Conservation (phyloP, 2,888 invertebrate species). For the Idaea aversata region DNA sequence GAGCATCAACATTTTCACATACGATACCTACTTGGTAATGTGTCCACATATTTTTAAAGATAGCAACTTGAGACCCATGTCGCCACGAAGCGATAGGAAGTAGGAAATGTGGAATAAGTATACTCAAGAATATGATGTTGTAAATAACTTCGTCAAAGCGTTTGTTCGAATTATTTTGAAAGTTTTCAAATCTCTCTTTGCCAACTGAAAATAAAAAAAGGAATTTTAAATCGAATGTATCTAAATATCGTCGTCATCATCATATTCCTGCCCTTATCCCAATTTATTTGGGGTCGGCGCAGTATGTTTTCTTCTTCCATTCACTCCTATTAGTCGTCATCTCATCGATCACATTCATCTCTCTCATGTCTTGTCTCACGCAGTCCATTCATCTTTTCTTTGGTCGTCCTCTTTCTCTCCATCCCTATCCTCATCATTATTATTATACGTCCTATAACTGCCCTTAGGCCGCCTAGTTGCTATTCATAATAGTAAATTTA, state of each 20-base stretch:
- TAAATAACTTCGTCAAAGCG: conserved; percentile 88
- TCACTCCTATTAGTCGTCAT: too few species aligned
- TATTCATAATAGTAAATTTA: too few species aligned
- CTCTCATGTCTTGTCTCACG: too few species aligned
- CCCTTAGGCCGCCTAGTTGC: too few species aligned
- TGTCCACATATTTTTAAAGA: conserved; percentile 90
- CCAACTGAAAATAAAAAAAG: conserved; percentile 60
- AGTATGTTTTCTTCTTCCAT: too few species aligned
- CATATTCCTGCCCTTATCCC: too few species aligned
- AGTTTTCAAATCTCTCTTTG: conserved; percentile 75
- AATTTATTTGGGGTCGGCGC: too few species aligned
- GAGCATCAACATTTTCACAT: too few species aligned
- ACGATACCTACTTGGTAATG: conserved; percentile 81
- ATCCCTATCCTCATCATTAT: too few species aligned
- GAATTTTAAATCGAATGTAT: background rate
- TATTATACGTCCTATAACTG: too few species aligned
- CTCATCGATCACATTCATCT: too few species aligned
- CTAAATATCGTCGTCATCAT: background rate
- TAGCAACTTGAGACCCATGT: conserved; percentile 85
- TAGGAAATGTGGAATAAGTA: conserved; percentile 85
- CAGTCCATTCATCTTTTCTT: too few species aligned
- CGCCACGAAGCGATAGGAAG: conserved; percentile 86
- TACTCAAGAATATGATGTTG: conserved; percentile 86
- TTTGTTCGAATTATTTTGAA: conserved; percentile 81
- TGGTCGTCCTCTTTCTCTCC: background rate